A percentile compares a stretch with the other conserved stretches of the same genome.
These are phyloP conservation scores for Scrobipalpa costella DNA, from an alignment of 2,888 invertebrate genomes.

Conservation along the genomic window DNA sequence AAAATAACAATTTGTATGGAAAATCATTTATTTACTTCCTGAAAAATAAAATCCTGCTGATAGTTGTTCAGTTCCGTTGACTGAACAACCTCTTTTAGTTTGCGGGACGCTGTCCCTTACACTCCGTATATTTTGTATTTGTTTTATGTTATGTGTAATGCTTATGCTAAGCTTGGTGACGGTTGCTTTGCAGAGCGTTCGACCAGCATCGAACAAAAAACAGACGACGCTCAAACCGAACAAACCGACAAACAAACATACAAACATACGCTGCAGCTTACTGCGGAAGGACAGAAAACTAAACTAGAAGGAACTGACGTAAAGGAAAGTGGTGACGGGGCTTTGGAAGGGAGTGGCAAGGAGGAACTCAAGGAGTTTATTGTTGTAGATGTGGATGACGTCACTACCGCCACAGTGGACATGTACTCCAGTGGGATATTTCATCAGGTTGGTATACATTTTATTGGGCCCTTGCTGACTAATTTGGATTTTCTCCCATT, in stretches of 20 bases:
- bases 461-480: too few species aligned
- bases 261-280: neutral
- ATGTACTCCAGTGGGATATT: slow-evolving; percentile 67
- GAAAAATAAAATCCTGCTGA: too few species aligned
- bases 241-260: too few species aligned
- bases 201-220: slow-evolving; percentile 7
- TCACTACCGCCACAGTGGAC: slow-evolving; percentile 63
- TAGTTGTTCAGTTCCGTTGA: too few species aligned
- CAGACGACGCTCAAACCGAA: too few species aligned
- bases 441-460: slow-evolving; percentile 51
- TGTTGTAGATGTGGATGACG: slow-evolving; percentile 69
- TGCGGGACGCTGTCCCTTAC: too few species aligned
- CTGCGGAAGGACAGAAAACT: slow-evolving; percentile 20
- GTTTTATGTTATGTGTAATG: neutral
- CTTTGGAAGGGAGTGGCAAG: slow-evolving; percentile 25
- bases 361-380: slow-evolving; percentile 61
- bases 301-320: slow-evolving; percentile 24
- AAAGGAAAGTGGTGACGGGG: slow-evolving; percentile 28
- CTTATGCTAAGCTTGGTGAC: slow-evolving; percentile 14
- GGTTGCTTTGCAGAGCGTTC: slow-evolving; percentile 42
- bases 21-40: too few species aligned
- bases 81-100: too few species aligned
- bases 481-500: too few species aligned
- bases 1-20: too few species aligned
- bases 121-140: neutral